Conservation (phyloP, 2,113 vertebrate species). For the Todiramphus chloris region DNA sequence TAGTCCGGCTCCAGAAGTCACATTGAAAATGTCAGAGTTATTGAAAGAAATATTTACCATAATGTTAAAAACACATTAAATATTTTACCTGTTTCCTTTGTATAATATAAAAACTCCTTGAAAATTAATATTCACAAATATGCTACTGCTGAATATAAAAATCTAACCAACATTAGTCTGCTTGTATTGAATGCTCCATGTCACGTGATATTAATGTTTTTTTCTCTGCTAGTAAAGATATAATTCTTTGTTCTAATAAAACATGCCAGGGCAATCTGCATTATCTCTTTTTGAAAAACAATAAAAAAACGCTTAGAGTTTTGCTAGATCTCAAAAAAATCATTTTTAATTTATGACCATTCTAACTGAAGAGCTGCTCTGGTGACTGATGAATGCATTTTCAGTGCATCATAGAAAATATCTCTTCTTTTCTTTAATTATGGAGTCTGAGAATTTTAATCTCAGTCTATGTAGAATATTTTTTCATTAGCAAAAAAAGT, state of each 20-base stretch:
- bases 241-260: background rate
- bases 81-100: background rate
- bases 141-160: background rate
- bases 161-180: background rate
- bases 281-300: background rate
- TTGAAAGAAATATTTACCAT: background rate
- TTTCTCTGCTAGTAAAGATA: background rate
- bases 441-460: background rate
- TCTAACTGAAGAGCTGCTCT: background rate
- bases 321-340: background rate
- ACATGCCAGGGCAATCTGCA: background rate
- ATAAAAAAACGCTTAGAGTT: background rate
- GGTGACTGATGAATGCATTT: background rate
- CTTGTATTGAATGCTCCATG: background rate
- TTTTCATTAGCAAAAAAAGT: background rate
- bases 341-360: background rate
- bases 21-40: background rate
- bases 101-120: background rate
- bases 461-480: background rate
- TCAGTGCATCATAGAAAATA: background rate
- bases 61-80: background rate
- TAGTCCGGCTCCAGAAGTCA: background rate
- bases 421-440: background rate
- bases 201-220: background rate
- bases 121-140: background rate